phyloP scores from a whole-genome alignment of 2,888 invertebrate genomes.

The Molorchus minor region DNA sequence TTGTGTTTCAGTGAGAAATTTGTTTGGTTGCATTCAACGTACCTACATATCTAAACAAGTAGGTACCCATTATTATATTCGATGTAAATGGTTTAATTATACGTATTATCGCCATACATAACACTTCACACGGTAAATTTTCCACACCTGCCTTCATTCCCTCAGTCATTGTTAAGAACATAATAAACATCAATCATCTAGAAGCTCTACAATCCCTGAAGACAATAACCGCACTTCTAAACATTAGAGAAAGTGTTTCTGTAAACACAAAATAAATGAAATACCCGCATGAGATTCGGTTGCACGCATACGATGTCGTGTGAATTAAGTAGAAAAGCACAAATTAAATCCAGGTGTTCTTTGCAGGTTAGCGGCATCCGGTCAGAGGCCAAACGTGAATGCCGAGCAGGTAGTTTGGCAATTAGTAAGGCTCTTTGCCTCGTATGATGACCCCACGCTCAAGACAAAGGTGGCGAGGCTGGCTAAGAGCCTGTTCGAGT shows the following conservation, averaged over 20 bases:
- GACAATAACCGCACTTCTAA: not conserved
- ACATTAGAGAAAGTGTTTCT: not conserved
- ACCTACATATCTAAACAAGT: no score
- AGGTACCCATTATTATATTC: no score
- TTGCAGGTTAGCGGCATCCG: conserved; percentile 62
- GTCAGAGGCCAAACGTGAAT: conserved; percentile 73
- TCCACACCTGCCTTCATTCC: no score
- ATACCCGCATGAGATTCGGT: not conserved
- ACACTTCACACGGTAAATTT: no score
- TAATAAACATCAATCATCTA: no score
- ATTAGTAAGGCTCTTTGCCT: conserved; percentile 78
- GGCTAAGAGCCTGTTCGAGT: conserved; percentile 69
- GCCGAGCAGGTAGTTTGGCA: conserved; percentile 88
- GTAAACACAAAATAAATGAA: not conserved
- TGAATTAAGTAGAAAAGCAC: not conserved
- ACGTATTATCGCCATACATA: no score
- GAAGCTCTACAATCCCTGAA: no score
- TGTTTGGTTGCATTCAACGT: no score
- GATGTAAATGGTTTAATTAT: no score
- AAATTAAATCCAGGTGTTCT: conserved; percentile 1
- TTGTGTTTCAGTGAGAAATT: no score
- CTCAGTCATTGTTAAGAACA: no score
- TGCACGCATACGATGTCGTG: not conserved
- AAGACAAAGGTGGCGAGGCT: conserved; percentile 71
- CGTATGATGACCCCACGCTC: conserved; percentile 68